Base-by-base conservation (phyloP, 2,888 invertebrate genomes). In the Pseudoips prasinana region DNA sequence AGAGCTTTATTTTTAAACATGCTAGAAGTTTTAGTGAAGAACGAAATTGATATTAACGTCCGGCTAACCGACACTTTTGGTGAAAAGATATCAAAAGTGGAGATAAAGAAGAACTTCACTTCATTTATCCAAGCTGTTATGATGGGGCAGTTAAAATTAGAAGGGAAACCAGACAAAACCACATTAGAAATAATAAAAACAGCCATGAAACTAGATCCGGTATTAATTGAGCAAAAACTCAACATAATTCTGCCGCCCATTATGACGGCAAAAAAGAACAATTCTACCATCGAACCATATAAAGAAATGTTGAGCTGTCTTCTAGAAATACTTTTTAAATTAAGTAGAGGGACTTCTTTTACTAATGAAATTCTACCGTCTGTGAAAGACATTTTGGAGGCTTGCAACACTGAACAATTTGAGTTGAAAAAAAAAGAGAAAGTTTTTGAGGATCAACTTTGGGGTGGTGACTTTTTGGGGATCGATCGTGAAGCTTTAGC, bases 1-100 rank as follows among this genome's bases (percentile, higher is more conserved):
- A 58, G 86, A 22, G 63, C 27, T 7, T 39, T 89, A n/a, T 85
- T 85, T 44, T 38, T 83, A 0, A 72, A 69, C n/a, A 84, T 84
- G 76, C 49, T 89, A 1, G 62, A 80, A 31, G 64, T 64, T 7
- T 49, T 88, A 20, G 32, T 74, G 1, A 50, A 59, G 24, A 77
- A 84, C 39, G 89, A 89, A 46, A 64, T 89, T 4, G 87, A 88
- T 57, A 73, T 88, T 6, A 81, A 57, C 41, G 66, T 83, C 0
- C 66, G 72, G 38, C 39, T 88, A 23, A 81, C 84, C 0, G 82
- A 85, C 29, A 81, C 79, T 1, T 65, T 84, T 5, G 81, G 78
- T 1, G 82, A 79, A 24, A 84, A 76, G 40, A 58, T 76, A 29
- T 61, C 80, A 0, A 86, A 83, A 62, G 66, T 77, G 1, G 81